Evolutionary conservation across 2,888 invertebrate genomes (phyloP), one percentile per base, ranked within the genome.

Genomic region (Frankliniella fusca): DNA sequence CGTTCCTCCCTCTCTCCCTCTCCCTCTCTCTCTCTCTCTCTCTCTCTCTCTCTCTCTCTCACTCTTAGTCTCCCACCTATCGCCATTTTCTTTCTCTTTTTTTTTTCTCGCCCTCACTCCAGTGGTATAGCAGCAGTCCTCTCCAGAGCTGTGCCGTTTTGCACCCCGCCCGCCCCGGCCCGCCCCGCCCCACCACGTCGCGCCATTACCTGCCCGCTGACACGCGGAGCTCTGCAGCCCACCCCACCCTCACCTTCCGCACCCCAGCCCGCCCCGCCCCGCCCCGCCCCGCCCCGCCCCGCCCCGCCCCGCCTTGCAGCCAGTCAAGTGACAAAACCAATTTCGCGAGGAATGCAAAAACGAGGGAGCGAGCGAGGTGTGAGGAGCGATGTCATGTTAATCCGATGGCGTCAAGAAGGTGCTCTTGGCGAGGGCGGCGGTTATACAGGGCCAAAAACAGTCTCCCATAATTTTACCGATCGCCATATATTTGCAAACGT

Each of bases 271-370:
- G 38, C 38, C 38, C 38, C 38, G 2, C 38, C 38, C 38, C 38
- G 5, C 38, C 38, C 38, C 38, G 5, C 2, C 38, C 38, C 5
- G 5, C 38, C 38, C 38, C 38, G 38, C 38, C 38, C 38, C 38
- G 38, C 38, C 38, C 38, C n/a, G 54, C 54, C 18, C 11, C 27
- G 70, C 27, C 12, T 5, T 7, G 70, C 27, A 76, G 70, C 70
- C 70, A 70, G 11, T 76, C 23, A 27, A 27, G 70, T 76, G 70
- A 76, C 27, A 76, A 76, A 76, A 76, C 70, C 70, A 76, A 76
- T 76, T 76, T 76, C 23, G 23, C 23, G 27, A 76, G 70, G 70
- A 76, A 76, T 76, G 70, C 70, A 76, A 76, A 76, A 76, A 76
- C 27, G 70, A 2, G 54, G 10, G 38, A 38, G 38, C 2, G 38